phyloP scores from a whole-genome alignment of 2,797 vertebrate genomes.

The Pseudochirops corinnae region DNA sequence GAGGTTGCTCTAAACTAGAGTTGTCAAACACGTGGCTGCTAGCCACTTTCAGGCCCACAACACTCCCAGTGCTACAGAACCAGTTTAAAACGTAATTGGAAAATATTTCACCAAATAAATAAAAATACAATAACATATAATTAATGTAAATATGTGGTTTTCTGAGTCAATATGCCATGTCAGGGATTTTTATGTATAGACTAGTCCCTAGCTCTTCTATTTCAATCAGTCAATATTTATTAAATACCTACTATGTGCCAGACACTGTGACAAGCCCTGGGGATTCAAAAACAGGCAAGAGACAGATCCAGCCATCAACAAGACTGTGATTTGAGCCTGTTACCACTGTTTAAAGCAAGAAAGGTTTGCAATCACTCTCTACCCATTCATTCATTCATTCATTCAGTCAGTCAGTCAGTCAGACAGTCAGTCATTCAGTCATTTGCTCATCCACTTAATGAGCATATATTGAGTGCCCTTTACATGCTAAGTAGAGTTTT shows the following conservation, averaged over 20 bases:
- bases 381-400: neutral
- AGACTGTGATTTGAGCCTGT: neutral
- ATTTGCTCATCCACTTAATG: neutral
- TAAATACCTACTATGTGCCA: neutral
- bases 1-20: neutral
- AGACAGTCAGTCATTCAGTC: neutral
- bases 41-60: neutral
- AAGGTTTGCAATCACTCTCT: neutral
- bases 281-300: neutral
- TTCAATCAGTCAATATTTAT: neutral
- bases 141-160: neutral
- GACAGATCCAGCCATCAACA: neutral
- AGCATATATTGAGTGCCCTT: neutral
- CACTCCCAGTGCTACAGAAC: neutral
- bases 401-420: neutral
- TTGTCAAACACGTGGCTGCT: neutral
- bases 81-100: neutral
- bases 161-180: neutral
- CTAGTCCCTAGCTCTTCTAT: neutral
- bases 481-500: neutral
- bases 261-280: neutral
- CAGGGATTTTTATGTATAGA: neutral
- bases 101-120: neutral
- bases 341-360: neutral
- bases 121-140: neutral